Evolutionary conservation across 2,113 vertebrate genomes (phyloP).

Genomic region (human (Homo sapiens)): GRCh38 chr11:106750501-106751000

Average conservation of each 20-base stretch:
- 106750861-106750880: slow-evolving; percentile 67
- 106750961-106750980: slow-evolving; percentile 68
- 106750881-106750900: slow-evolving; percentile 53
- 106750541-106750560: neutral
- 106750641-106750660: neutral
- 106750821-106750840: slow-evolving; percentile 32
- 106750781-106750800: neutral
- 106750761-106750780: slow-evolving; percentile 20
- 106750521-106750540: neutral
- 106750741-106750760: slow-evolving; percentile 3
- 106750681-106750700: neutral
- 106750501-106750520: slow-evolving; percentile 7
- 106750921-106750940: slow-evolving; percentile 48
- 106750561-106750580: neutral
- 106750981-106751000: slow-evolving; percentile 58
- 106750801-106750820: neutral
- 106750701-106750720: neutral
- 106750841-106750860: slow-evolving; percentile 46
- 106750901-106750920: slow-evolving; percentile 67
- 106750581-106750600: slow-evolving; percentile 6
- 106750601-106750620: neutral
- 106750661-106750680: neutral
- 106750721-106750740: neutral
- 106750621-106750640: neutral
- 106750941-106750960: slow-evolving; percentile 42